Base-by-base conservation (phyloP, 2,113 vertebrate genomes). In the Catharus bicknelli region DNA sequence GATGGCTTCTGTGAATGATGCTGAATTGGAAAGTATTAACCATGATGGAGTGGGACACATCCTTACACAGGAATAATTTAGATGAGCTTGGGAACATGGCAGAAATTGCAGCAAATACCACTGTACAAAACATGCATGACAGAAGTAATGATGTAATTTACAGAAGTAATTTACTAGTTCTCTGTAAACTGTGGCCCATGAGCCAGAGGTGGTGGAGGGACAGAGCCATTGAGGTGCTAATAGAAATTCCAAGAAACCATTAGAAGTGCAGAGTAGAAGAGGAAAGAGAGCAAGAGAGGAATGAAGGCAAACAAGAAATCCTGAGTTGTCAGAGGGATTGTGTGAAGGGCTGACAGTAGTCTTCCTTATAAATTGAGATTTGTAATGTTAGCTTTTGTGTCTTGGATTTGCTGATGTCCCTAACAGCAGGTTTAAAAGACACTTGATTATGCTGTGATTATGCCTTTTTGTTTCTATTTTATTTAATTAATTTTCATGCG, bases 361-460 rank as follows among this genome's bases (percentile, higher is more conserved):
- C 32, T 76, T 54, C 45, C 23, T 70, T 74, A 54, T 59, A 86
- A 94, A 70, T 30, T 42, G 22, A 75, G 22, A 20, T 63, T 82
- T 74, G 40, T 21, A 21, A 40, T 62, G 59, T 69, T 66, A 77
- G 47, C 34, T 70, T 78, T 87, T 81, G 15, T 83, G 51, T 54
- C 29, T 55, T 54, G 40, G 59, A 66, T 83, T 83, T 74, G 48
- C 27, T 62, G 77, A 78, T 70, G 61, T 81, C 45, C 29, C 51
- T 32, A 89, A 26, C 51, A 91, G 70, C 48, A 63, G 36, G 34
- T 82, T 87, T 84, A 63, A 94, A 93, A 82, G 84, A 47, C 29
- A 66, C 48, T 91, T 91, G 74, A 87, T 82, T 93, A 51, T 89
- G 75, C 88, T 87, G 40, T 73, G 57, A 93, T 89, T 91, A 87